Base-by-base conservation (phyloP, 2,797 vertebrate species). In the Amblyraja radiata region DNA sequence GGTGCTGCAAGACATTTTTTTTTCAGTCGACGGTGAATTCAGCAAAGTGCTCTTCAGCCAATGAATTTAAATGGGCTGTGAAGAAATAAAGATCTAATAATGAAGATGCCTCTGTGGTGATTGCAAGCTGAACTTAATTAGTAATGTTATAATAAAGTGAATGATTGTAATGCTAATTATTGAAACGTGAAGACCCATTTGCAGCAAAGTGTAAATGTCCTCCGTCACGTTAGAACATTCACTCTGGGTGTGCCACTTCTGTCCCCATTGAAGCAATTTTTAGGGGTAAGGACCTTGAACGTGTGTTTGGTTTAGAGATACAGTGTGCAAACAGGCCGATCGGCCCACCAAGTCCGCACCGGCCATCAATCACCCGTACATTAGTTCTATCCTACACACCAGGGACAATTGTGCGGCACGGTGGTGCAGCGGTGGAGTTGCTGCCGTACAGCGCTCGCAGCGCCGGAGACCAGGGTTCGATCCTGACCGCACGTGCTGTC, bases 81-180 rank as follows among this genome's bases (percentile, higher is more conserved):
- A 95, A 96, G 95, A 95, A 94, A 96, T 96, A 94, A 94, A 95
- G 94, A 95, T 94, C 95, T 95, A 94, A 95, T 96, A 95, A 96
- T 93, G 94, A 76, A 76, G 25, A 10, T 46, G 28, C 90, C 94
- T 95, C 94, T 93, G 71, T 88, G 94, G 93, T 93, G 93, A 94
- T 78, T 94, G 94, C 94, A 94, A 92, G 25, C 91, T 93, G 78
- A 93, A 90, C 94, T 95, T 95, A 95, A 95, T 94, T 91, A 93
- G 92, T 16, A 28, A 0, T 74, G 93, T 77, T 93, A 23, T 39
- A 93, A 77, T 46, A 65, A 90, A 78, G 86, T 92, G 76, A 84
- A 93, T 88, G 71, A 93, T 93, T 23, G 90, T 36, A 93, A 39
- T 0, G 0, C 18, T 94, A 92, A 95, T 93, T 58, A 93, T 81